Evolutionary conservation across 2,888 invertebrate genomes (phyloP), one percentile per base, ranked within the genome.

Genomic region (Pomacea canaliculata): DNA sequence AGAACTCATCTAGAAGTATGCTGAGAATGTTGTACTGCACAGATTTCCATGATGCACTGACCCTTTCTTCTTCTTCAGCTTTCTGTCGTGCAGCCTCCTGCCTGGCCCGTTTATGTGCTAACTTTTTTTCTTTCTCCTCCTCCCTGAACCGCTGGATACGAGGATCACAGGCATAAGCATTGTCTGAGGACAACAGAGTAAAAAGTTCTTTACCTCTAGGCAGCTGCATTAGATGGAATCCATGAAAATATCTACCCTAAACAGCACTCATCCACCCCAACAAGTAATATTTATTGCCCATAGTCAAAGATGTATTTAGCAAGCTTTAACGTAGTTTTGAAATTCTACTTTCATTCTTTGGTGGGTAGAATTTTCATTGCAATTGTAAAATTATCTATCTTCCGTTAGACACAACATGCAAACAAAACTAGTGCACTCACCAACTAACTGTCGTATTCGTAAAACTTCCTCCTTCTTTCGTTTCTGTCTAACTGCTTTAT

Each of bases 401-500:
- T 37, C 37, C 37, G 37, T 37, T 5, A 37, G 37, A 37, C 37
- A 37, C 37, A 3, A 37, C 37, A 37, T 37, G 3, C 37, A 37
- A 37, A 37, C 4, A 5, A 37, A 37, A 37, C 5, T 37, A 37
- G 37, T 56, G 13, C 37, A 77, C 89, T 82, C 82, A 91, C 91
- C 92, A 68, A 99, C 97, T 75, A 99, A 92, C 69, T 94, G 93
- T 19, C 99, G 93, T 84, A 99, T 95, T 83, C 99, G 92, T 0
- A 95, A 93, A 95, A 96, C 97, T 92, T 99, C 99, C 89, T 99
- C 98, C 91, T 99, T 99, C 92, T 98, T 98, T 88, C 96, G 93
- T 89, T 98, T 96, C 60, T 96, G 95, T 70, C 99, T 92, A 12
- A 96, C 96, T 2, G 94, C 95, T 92, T 97, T 98, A 91, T 99